Conservation (phyloP, 2,888 invertebrate genomes). For the Cybosia mesomella region DNA sequence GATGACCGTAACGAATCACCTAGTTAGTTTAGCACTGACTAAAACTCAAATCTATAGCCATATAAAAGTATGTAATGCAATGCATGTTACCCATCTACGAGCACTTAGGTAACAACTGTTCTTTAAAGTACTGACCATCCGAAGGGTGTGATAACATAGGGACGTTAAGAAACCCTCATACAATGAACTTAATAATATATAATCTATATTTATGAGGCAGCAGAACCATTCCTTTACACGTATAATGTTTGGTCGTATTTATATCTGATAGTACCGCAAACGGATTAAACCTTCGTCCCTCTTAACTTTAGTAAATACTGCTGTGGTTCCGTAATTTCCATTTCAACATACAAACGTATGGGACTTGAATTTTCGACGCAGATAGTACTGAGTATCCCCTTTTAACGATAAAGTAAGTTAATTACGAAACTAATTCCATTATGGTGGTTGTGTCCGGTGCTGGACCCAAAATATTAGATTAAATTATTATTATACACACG, state of each 20-base stretch:
- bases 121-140: too few relatives aligned
- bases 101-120: too few relatives aligned
- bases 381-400: constrained; percentile 66
- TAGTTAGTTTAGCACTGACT: too few relatives aligned
- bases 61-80: too few relatives aligned
- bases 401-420: constrained; percentile 74
- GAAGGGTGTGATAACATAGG: background rate
- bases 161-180: constrained; percentile 32
- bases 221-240: constrained; percentile 41
- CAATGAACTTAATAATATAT: constrained; percentile 29
- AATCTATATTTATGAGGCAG: constrained; percentile 34
- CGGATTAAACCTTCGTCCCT: constrained; percentile 57
- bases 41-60: too few relatives aligned
- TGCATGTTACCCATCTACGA: too few relatives aligned
- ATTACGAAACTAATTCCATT: constrained; percentile 77
- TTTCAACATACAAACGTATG: constrained; percentile 56
- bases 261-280: constrained; percentile 54
- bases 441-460: constrained; percentile 58
- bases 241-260: constrained; percentile 53
- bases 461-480: constrained; percentile 59
- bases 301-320: constrained; percentile 55
- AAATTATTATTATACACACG: constrained; percentile 53
- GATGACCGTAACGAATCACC: too few relatives aligned
- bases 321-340: constrained; percentile 53
- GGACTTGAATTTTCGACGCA: constrained; percentile 69